A percentile compares a stretch with the other conserved stretches of the same genome.
These are phyloP conservation scores for Poeciliopsis presidionis DNA, from an alignment of 2,797 vertebrate genomes.

Conservation along the genomic window DNA sequence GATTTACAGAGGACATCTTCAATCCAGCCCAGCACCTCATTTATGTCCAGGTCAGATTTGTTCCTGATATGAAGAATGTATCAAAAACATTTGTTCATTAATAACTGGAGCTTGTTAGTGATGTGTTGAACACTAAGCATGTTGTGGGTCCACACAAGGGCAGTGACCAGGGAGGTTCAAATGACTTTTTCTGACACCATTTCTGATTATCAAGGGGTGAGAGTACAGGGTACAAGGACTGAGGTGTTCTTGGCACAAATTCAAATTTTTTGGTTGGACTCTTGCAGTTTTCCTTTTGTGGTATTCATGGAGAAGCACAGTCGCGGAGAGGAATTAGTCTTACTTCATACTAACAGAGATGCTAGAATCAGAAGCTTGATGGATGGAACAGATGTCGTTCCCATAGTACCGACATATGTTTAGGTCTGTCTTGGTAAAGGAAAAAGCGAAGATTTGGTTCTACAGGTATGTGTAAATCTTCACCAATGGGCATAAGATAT, in stretches of 20 bases:
- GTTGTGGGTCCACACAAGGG: no score
- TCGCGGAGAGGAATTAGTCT: neutral
- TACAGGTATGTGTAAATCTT: neutral
- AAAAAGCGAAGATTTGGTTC: neutral
- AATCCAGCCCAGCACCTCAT: neutral
- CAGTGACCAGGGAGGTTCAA: no score
- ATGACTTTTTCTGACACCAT: no score
- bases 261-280: no score
- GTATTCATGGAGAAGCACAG: neutral
- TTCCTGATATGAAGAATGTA: no score
- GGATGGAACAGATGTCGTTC: neutral
- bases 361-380: neutral
- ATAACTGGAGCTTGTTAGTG: no score
- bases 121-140: no score
- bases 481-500: neutral
- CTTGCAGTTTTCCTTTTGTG: neutral
- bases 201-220: no score
- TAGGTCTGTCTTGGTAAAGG: neutral
- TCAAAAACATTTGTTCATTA: no score
- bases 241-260: no score
- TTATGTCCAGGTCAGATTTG: no score
- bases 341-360: neutral
- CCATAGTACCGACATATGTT: neutral
- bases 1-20: neutral
- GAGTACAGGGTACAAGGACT: no score